Base-by-base conservation (phyloP, 2,797 vertebrate genomes). In the Esox masquinongy region DNA sequence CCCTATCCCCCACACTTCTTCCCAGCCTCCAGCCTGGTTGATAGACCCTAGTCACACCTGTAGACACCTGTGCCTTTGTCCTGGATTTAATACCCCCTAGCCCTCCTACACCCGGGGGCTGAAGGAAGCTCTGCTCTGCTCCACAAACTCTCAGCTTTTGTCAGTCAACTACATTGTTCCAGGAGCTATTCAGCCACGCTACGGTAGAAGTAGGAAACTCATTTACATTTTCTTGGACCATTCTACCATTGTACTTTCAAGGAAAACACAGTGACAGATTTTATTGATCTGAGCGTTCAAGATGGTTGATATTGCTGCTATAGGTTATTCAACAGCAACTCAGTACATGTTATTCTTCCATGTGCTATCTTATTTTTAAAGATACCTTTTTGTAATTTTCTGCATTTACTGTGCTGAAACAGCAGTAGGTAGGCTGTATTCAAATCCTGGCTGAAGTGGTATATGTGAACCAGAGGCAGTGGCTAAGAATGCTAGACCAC, bases 11-110 rank as follows among this genome's bases (percentile, higher is more conserved):
- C 63, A 22, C 73, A 15, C 12, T 56, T 49, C 29, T 70, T 49
- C 31, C 80, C 76, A 64, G 61, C 78, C 47, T 19, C 31, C 68
- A 67, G 82, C 77, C 6, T 3, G 77, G 63, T 71, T 66, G 72
- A 86, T 85, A 85, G 72, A 88, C 80, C 77, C 80, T 80, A 19
- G 82, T 87, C 88, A 89, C 89, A 93, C 91, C 92, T 94, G 91
- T 83, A 89, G 80, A 94, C 93, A 94, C 94, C 93, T 94, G 92
- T 89, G 88, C 88, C 84, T 92, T 93, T 94, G 92, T 94, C 85
- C 86, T 80, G 43, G 72, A 77, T 74, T 72, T 78, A 31, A 73
- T 83, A 68, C 75, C 74, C 50, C 75, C 68, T 70, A 50, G 71
- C 77, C 80, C 77, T 63, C 72, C 26, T 36, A 63, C 49, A 24